These are phyloP conservation scores for Hydrolagus affinis DNA, from an alignment of 2,113 vertebrate genomes.

Conservation along the genomic window DNA sequence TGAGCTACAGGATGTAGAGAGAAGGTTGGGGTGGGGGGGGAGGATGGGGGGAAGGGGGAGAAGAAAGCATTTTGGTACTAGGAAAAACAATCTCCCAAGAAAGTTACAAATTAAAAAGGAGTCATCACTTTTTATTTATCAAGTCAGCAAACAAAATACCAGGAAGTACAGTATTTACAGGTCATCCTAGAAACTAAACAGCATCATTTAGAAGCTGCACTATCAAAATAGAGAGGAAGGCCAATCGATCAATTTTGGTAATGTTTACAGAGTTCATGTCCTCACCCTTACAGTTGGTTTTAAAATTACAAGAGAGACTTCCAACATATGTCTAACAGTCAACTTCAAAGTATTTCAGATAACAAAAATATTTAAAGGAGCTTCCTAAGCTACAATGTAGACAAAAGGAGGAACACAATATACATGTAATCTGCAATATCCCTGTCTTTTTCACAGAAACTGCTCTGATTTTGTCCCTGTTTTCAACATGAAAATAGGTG, in stretches of 20 bases:
- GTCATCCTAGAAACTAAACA: constrained; percentile 29
- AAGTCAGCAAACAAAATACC: constrained; percentile 32
- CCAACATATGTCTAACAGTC: constrained; percentile 28
- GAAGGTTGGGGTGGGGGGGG: no score
- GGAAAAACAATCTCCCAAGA: constrained; percentile 18
- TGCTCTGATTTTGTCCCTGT: constrained; percentile 29
- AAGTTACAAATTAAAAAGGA: constrained; percentile 31
- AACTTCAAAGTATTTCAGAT: constrained; percentile 31
- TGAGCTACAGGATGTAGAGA: no score
- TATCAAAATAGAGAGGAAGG: constrained; percentile 30
- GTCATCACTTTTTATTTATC: constrained; percentile 33
- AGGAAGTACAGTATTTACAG: constrained; percentile 33
- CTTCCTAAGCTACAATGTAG: constrained; percentile 32
- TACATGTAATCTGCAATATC: constrained; percentile 30
- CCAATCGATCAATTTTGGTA: constrained; percentile 31
- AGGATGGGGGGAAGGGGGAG: no score
- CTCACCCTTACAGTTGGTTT: constrained; percentile 27
- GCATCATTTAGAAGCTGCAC: constrained; percentile 27
- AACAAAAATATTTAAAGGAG: constrained; percentile 33
- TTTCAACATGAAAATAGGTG: constrained; percentile 33
- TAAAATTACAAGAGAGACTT: constrained; percentile 28
- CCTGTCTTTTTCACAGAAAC: constrained; percentile 33
- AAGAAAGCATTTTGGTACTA: no score
- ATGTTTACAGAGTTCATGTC: constrained; percentile 31
- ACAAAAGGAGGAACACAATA: constrained; percentile 31